Conservation (phyloP, 2,888 invertebrate species). For the Syrista parreyssii region DNA sequence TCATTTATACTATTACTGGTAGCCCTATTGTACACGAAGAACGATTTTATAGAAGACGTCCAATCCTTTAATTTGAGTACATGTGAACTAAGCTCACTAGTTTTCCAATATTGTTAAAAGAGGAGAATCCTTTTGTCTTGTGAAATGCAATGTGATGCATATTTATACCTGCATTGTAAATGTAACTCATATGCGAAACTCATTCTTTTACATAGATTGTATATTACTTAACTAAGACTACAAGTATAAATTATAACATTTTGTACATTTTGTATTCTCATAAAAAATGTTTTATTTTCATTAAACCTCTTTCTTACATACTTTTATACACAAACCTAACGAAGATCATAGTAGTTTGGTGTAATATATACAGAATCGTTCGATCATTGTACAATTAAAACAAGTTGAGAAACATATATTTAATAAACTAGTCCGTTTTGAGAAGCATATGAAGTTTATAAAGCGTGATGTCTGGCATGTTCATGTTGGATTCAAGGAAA, state of each 20-base stretch:
- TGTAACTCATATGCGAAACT: background rate
- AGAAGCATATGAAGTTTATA: conserved; percentile 48
- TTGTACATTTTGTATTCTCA: background rate
- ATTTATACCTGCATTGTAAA: background rate
- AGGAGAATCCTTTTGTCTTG: background rate
- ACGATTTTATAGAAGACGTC: conserved; percentile 53
- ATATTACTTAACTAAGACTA: background rate
- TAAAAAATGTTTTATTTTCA: background rate
- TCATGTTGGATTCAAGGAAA: conserved; percentile 25
- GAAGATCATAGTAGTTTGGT: background rate
- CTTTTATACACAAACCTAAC: background rate
- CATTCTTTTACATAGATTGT: background rate
- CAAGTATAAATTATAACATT: background rate
- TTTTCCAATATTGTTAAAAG: background rate
- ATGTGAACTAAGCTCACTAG: background rate
- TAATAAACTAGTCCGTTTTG: conserved; percentile 19
- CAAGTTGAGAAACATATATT: background rate
- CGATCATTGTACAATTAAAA: background rate
- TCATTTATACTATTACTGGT: conserved; percentile 58
- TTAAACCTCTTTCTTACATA: background rate
- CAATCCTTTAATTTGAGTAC: background rate
- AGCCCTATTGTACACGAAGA: conserved; percentile 59
- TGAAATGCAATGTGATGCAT: background rate
- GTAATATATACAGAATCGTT: background rate
- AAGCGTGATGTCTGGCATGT: conserved; percentile 39